Base-by-base conservation (phyloP, 2,797 vertebrate genomes). In the Discoglossus pictus region DNA sequence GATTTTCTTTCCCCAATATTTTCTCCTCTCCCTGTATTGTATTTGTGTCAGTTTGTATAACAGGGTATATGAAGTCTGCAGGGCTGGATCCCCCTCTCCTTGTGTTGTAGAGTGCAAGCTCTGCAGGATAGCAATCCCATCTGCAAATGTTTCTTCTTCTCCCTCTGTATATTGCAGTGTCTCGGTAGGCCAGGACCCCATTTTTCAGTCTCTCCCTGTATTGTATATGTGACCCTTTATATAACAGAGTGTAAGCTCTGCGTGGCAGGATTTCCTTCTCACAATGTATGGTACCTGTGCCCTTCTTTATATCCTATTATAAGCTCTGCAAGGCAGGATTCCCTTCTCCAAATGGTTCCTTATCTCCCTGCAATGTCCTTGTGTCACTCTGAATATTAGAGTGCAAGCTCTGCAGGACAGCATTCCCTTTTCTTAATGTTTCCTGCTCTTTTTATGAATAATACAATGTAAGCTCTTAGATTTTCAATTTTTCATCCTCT, bases 321-420 rank as follows among this genome's bases (percentile, higher is more conserved):
- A 27, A 59, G 38, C 46, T 52, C 38, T 59, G 55, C 38, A 23
- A 55, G 7, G 2, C 46, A 43, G 20, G 21, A 40, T 15, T 13
- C 10, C 31, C 24, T 12, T 20, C 31, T 53, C 16, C 42, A 5
- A 42, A 42, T 16, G 40, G 15, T 16, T 15, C 40, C 40, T 42
- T n/a, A n/a, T n/a, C 40, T 42, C 40, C n/a, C 40, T 42, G 40
- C n/a, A n/a, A n/a, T n/a, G n/a, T 42, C 2, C 13, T 7, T 15
- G 40, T 43, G 40, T 18, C n/a, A 7, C 40, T 43, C 40, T n/a
- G n/a, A n/a, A n/a, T n/a, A n/a, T n/a, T n/a, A n/a, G n/a, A n/a
- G n/a, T n/a, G n/a, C n/a, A n/a, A n/a, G n/a, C n/a, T n/a, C n/a
- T n/a, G 2, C 16, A 43, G 2, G 40, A 18, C 40, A 17, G n/a